Percentiles rank a stretch among this genome's conserved stretches.
Conservation (phyloP, 2,888 invertebrate genomes). For the Dasysyrphus albostriatus region DNA sequence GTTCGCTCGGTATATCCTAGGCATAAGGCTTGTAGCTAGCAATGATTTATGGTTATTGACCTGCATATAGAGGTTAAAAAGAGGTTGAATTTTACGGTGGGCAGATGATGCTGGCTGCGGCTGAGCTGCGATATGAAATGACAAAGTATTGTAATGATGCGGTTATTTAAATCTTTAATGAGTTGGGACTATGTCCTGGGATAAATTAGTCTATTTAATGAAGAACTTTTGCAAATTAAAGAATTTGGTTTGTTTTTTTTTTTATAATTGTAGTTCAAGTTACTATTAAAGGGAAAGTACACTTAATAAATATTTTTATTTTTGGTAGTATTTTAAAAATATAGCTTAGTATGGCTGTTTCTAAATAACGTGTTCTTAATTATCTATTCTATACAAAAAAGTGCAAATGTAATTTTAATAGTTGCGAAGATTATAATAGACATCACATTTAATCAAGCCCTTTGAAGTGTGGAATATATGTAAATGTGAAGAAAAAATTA, state of each 20-base stretch:
- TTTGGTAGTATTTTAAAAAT: too few relatives aligned
- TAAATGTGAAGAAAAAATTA: too few relatives aligned
- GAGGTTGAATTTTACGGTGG: constrained; percentile 59
- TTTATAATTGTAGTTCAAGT: neutral
- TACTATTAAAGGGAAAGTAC: too few relatives aligned
- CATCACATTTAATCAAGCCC: too few relatives aligned
- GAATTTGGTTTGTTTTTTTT: neutral
- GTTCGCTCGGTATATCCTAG: neutral
- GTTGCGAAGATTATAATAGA: too few relatives aligned
- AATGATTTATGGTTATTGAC: constrained; percentile 74
- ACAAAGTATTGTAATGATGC: constrained; percentile 69
- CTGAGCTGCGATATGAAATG: constrained; percentile 61
- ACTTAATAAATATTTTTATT: too few relatives aligned
- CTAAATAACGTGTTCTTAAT: too few relatives aligned
- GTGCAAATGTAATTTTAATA: too few relatives aligned
- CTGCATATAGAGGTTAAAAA: constrained; percentile 68
- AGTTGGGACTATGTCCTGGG: constrained; percentile 36
- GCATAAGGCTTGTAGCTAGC: constrained; percentile 16
- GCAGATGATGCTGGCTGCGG: constrained; percentile 63
- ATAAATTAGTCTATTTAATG: constrained; percentile 27
- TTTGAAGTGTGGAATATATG: too few relatives aligned
- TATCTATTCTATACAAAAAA: too few relatives aligned
- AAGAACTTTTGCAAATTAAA: constrained; percentile 19
- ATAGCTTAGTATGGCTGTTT: too few relatives aligned
- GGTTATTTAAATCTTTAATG: constrained; percentile 74